Evolutionary conservation across 2,888 invertebrate genomes (phyloP).

Genomic region (Scaptomyza caliginosa): DNA sequence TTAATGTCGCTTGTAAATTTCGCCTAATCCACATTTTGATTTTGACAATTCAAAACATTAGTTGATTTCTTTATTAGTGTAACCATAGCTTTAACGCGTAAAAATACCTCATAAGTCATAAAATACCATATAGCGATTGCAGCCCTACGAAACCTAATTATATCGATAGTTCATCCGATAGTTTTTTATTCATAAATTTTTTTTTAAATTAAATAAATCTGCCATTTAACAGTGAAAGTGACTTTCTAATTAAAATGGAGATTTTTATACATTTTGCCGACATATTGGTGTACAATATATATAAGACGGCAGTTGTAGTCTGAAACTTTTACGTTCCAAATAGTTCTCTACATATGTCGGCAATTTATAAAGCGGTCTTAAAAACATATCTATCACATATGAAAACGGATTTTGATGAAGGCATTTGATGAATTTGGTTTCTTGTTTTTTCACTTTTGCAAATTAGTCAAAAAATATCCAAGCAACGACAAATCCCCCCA

Average conservation of each 20-base stretch:
- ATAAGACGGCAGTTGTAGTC: background rate
- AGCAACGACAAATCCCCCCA: slow-evolving; percentile 34
- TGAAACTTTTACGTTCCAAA: slow-evolving; percentile 4
- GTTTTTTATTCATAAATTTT: too few species aligned
- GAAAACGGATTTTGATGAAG: slow-evolving; percentile 40
- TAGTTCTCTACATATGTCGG: slow-evolving; percentile 7
- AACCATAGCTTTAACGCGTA: background rate
- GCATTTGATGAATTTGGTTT: slow-evolving; percentile 64
- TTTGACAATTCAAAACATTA: slow-evolving; percentile 1
- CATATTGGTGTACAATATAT: too few species aligned
- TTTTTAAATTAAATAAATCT: background rate
- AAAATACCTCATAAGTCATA: background rate
- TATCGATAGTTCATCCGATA: slow-evolving; percentile 18
- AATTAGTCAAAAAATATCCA: slow-evolving; percentile 63
- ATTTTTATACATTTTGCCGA: background rate
- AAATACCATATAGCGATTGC: background rate
- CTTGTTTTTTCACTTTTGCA: slow-evolving; percentile 27
- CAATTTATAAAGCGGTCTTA: slow-evolving; percentile 50
- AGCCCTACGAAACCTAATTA: background rate
- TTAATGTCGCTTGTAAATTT: slow-evolving; percentile 18
- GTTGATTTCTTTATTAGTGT: slow-evolving; percentile 1
- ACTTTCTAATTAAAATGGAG: background rate
- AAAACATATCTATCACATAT: slow-evolving; percentile 61
- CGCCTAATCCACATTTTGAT: slow-evolving; percentile 50
- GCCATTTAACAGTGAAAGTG: background rate